Base-by-base conservation (phyloP, 2,888 invertebrate species). In the Troides helena region DNA sequence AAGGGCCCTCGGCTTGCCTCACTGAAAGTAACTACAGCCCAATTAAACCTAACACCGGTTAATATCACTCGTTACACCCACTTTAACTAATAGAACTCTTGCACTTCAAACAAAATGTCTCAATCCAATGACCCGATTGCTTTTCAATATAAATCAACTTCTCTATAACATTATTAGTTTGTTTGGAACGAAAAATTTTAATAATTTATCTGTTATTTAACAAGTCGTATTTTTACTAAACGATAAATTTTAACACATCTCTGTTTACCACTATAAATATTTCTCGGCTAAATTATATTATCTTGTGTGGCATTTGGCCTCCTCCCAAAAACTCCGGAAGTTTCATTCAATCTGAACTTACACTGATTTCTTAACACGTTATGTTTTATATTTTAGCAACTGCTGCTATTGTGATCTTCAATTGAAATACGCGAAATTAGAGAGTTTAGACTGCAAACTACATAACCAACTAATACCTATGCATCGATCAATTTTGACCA, bases 21-120 rank as follows among this genome's bases (percentile, higher is more conserved):
- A 68, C 46, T 63, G 21, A 66, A 74, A 78, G 77, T 76, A 75
- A 72, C 76, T 78, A 79, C 82, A 80, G 80, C 81, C 83, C 80
- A 80, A 84, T 75, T 76, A 83, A 84, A 82, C 81, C 69, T 83
- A 83, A 81, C 66, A 73, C 76, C 75, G 81, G 83, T 84, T 81
- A 80, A 83, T 81, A 78, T 46, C 85, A 87, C 85, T 86, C 81
- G 78, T 86, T 25, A 10, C 50, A 17, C 18, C 25, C 60, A 60
- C 30, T 60, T 87, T 82, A 86, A 89, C 89, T 77, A 63, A 79
- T 80, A 82, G 80, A n/a, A 39, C 43, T 43, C 10, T 5, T 56
- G 36, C 58, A 43, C 36, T 43, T 43, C 17, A 36, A 64, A 53
- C 36, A 53, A n/a, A 36, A 61, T 39, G 8, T 39, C 61, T 43